Conservation (phyloP, 2,113 vertebrate species). For the Brachionichthys hirsutus region DNA sequence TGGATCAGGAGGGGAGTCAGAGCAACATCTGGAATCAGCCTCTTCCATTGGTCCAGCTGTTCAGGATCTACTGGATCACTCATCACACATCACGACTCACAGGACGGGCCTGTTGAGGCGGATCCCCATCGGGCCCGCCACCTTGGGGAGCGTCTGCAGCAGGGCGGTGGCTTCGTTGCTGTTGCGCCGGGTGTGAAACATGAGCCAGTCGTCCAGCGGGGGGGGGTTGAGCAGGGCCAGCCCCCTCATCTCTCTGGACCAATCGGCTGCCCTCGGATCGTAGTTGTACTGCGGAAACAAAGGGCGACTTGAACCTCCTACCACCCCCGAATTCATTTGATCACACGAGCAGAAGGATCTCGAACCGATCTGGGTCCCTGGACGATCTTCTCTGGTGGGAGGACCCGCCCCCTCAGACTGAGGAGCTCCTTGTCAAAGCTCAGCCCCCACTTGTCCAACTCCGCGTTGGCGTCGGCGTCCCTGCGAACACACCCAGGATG, state of each 20-base stretch:
- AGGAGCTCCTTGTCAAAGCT: slow-evolving; percentile 85
- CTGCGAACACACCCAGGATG: slow-evolving; percentile 73
- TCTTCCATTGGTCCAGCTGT: no score
- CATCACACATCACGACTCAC: slow-evolving; percentile 71
- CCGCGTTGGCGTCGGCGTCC: slow-evolving; percentile 81
- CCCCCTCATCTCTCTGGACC: slow-evolving; percentile 88
- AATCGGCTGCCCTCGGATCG: slow-evolving; percentile 83
- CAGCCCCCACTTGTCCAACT: slow-evolving; percentile 88
- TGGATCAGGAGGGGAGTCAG: slow-evolving; percentile 39
- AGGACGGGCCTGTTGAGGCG: slow-evolving; percentile 77
- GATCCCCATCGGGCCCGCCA: slow-evolving; percentile 84
- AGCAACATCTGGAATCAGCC: no score
- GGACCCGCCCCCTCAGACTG: slow-evolving; percentile 83
- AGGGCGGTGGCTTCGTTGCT: slow-evolving; percentile 77
- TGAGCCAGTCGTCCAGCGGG: slow-evolving; percentile 84
- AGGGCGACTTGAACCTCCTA: background rate
- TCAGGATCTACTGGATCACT: no score
- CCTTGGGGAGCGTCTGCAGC: slow-evolving; percentile 84
- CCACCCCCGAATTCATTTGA: slow-evolving; percentile 2
- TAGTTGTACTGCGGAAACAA: slow-evolving; percentile 82
- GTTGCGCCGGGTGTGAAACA: slow-evolving; percentile 82
- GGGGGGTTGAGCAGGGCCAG: slow-evolving; percentile 76
- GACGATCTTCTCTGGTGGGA: slow-evolving; percentile 86
- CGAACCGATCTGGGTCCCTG: slow-evolving; percentile 81
- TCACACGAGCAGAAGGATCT: background rate